Evolutionary conservation across 2,113 vertebrate genomes (phyloP).

Genomic region (Notiomystis cincta): DNA sequence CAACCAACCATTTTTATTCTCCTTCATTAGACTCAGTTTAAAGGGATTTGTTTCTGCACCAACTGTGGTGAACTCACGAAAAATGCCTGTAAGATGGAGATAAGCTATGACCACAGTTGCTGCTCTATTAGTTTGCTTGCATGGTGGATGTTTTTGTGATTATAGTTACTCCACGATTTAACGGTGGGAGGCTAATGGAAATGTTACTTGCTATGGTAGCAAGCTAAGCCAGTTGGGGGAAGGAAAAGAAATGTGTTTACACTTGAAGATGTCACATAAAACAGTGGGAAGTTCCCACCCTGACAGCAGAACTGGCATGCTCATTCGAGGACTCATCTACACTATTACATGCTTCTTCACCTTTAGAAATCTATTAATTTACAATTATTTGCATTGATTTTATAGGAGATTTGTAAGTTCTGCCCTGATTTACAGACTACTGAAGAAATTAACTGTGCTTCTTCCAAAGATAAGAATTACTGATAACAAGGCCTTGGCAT

Average conservation of each 20-base stretch:
- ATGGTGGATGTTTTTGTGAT: conserved; percentile 68
- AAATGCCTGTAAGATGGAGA: conserved; percentile 50
- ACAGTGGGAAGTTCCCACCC: conserved; percentile 68
- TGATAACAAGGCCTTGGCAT: conserved; percentile 39
- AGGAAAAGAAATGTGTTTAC: conserved; percentile 80
- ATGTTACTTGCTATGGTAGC: conserved; percentile 67
- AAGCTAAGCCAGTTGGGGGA: conserved; percentile 69
- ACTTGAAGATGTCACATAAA: conserved; percentile 77
- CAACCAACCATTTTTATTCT: background rate
- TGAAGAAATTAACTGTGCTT: conserved; percentile 66
- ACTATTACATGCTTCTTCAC: conserved; percentile 63
- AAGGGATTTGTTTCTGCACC: conserved; percentile 50
- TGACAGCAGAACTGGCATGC: conserved; percentile 45
- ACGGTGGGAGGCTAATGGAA: conserved; percentile 81
- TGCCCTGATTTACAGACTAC: conserved; percentile 66
- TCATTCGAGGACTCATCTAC: conserved; percentile 65
- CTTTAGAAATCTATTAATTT: conserved; percentile 76
- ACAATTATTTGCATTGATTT: conserved; percentile 79
- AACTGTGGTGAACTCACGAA: conserved; percentile 1
- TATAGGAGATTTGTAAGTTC: conserved; percentile 67
- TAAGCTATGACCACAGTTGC: conserved; percentile 64
- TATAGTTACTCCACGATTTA: conserved; percentile 76
- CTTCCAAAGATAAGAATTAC: conserved; percentile 67
- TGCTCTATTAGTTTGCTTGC: conserved; percentile 72
- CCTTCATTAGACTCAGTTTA: conserved; percentile 48